Evolutionary conservation across 1,140 invertebrate genomes (phyloP).

Genomic region (Coenobita brevimanus): DNA sequence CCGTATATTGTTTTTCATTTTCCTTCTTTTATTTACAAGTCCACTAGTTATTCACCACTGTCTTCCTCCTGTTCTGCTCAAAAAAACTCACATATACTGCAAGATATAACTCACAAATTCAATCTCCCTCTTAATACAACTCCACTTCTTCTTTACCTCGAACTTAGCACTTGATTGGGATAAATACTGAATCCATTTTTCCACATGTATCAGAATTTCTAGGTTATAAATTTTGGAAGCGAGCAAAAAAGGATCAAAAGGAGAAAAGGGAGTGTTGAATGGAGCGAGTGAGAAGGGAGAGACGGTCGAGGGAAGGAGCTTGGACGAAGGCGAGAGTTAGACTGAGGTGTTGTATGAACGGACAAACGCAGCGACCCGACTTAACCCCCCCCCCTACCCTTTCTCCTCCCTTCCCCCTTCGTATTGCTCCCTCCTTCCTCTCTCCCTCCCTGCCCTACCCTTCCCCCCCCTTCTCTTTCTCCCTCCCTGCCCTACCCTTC

Average conservation of each 20-base stretch:
- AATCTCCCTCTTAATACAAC: too few species aligned
- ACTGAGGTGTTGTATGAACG: not conserved
- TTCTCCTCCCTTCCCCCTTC: not conserved
- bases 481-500: not conserved
- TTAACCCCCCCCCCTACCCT: not conserved
- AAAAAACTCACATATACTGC: too few species aligned
- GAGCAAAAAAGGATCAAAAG: not conserved
- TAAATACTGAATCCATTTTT: too few species aligned
- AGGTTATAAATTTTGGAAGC: not conserved
- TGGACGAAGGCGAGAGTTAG: not conserved
- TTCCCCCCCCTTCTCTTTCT: too few species aligned
- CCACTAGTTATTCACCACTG: too few species aligned
- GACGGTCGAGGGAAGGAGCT: not conserved
- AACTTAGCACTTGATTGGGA: too few species aligned
- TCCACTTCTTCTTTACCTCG: too few species aligned
- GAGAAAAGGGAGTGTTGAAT: not conserved
- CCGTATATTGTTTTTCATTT: too few species aligned
- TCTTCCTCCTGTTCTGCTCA: too few species aligned
- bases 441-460: not conserved
- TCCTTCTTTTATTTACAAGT: too few species aligned
- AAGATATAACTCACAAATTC: too few species aligned
- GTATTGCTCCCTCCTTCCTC: not conserved
- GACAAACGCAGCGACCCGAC: not conserved
- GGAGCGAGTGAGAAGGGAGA: not conserved
- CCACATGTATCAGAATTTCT: not conserved